Base-by-base conservation (phyloP, 1,140 invertebrate species). In the Drosophila nannoptera region DNA sequence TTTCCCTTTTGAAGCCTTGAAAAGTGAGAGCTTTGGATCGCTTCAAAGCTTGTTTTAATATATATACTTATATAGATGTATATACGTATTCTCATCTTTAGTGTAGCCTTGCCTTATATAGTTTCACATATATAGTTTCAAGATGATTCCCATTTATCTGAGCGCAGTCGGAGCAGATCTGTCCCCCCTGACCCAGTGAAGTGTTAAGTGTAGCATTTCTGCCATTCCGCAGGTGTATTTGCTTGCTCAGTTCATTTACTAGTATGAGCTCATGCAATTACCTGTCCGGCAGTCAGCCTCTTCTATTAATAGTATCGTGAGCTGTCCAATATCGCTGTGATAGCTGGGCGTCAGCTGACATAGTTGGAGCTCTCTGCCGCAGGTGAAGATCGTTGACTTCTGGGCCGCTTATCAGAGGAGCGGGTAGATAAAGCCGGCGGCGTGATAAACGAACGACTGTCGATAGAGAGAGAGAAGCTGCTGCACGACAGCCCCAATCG, bases 361-460 rank as follows among this genome's bases (percentile, higher is more conserved):
- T 46, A 22, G 16, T 35, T 11, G n/a, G 1, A 43, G 40, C 11
- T n/a, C 7, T 42, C 35, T 43, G 12, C 5, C 14, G 9, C 11
- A 45, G 32, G 11, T 31, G 38, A 63, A 81, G 77, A 80, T 80
- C 78, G 78, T 69, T 83, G 78, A 82, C 78, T 63, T 53, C 45
- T 42, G 43, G 43, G 7, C 4, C 9, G 50, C 75, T 82, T 82
- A 82, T 82, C 78, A 75, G 49, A 7, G 7, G 54, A 29, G 33
- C 8, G 35, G 4, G 14, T 35, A 67, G 78, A 83, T 81, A 81
- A 83, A 82, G 48, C 43, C 40, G 66, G 43, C 78, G 78, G 78
- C 78, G 78, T 74, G 74, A 83, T 81, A 83, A 81, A 81, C 83
- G 78, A 56, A 71, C 66, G 68, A 52, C 69, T 70, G 78, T 83